phyloP scores from a whole-genome alignment of 2,113 vertebrate genomes.

The Cromileptes altivelis region DNA sequence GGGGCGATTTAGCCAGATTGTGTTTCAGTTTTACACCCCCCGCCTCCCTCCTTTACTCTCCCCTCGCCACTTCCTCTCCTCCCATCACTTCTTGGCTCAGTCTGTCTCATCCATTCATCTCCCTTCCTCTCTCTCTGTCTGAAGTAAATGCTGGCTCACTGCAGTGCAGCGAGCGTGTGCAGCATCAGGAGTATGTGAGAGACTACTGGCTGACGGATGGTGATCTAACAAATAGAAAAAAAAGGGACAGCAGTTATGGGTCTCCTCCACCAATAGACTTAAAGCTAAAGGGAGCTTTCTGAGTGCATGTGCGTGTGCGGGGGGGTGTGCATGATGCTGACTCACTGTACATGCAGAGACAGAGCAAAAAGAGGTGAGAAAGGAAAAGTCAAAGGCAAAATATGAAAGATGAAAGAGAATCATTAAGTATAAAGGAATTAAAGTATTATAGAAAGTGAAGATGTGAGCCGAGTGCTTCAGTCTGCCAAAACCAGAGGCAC shows the following conservation, averaged over 20 bases:
- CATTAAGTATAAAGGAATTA: neutral
- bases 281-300: conserved; percentile 36
- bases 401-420: neutral
- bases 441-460: neutral
- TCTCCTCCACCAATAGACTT: conserved; percentile 45
- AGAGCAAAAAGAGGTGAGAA: neutral
- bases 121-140: conserved; percentile 85
- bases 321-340: conserved; percentile 17
- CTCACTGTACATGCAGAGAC: conserved; percentile 57
- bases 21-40: conserved; percentile 46
- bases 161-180: conserved; percentile 90
- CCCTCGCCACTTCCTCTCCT: conserved; percentile 36
- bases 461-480: neutral
- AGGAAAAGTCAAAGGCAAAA: conserved; percentile 12
- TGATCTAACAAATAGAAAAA: conserved; percentile 41
- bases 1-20: conserved; percentile 34
- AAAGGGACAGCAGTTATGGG: conserved; percentile 26
- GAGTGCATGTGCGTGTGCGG: neutral
- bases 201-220: conserved; percentile 44
- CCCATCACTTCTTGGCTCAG: conserved; percentile 39
- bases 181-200: conserved; percentile 85
- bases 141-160: conserved; percentile 88
- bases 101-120: conserved; percentile 40
- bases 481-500: neutral
- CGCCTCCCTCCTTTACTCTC: conserved; percentile 1